Base-by-base conservation (phyloP, 2,797 vertebrate genomes). In the Euthynnus affinis region DNA sequence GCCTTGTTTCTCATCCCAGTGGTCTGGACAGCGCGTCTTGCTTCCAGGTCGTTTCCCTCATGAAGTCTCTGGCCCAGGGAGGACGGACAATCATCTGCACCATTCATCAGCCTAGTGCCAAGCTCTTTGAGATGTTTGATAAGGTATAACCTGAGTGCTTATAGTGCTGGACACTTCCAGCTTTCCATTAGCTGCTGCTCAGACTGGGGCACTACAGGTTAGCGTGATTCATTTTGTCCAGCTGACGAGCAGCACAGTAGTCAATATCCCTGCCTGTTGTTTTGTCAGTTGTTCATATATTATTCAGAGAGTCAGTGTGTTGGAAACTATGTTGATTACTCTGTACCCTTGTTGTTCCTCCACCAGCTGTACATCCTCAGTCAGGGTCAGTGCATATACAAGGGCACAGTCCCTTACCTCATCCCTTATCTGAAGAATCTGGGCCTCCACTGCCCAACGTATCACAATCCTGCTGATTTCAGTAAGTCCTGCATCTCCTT, bases 301-400 rank as follows among this genome's bases (percentile, higher is more conserved):
- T 74, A 88, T 87, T 87, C 56, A 89, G 63, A 18, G 51, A 82
- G 55, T 67, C 67, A 14, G 57, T 74, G 67, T 78, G 71, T 81
- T 81, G 68, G 68, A 85, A 85, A 74, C 12, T 52, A 66, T 81
- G 82, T 79, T 86, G 48, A 76, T 82, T 76, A 80, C 79, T 75
- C 4, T 87, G 71, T 82, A 22, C 55, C 25, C 77, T 69, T 86
- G 74, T 89, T 57, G 34, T 62, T 82, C 53, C 71, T 71, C 51
- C 80, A 60, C 55, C 92, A 99, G 98, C 96, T 99, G 23, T 99
- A 98, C 93, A 99, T 99, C 93, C 96, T 99, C 90, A 99, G 98
- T 93, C 98, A 99, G 92, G 98, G 98, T 79, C 98, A 99, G 87
- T 99, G 98, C 91, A 99, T 99, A 94, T 99, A 98, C 95, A 98